Evolutionary conservation across 2,113 vertebrate species (phyloP).

Genomic region (Dryoscopus gambensis): DNA sequence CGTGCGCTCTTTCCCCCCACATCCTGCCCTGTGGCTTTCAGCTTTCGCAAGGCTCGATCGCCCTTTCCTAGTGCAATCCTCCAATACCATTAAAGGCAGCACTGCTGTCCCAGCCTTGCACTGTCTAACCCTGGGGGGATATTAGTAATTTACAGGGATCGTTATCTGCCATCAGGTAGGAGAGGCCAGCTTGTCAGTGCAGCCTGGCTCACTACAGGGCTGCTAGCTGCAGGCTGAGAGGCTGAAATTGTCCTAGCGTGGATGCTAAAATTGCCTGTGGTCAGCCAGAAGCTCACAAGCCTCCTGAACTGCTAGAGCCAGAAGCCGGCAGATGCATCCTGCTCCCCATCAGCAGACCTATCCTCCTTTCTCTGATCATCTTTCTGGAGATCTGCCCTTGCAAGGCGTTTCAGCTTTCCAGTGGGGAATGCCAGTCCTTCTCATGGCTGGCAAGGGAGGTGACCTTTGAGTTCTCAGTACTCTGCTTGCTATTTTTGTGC

Average conservation of each 20-base stretch:
- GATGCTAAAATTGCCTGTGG: not conserved
- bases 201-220: not conserved
- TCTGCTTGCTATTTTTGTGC: not conserved
- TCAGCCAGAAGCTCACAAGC: not conserved
- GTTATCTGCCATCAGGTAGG: constrained; percentile 55
- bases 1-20: not conserved
- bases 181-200: constrained; percentile 19
- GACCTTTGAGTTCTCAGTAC: constrained; percentile 19
- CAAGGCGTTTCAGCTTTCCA: not conserved
- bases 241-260: not conserved
- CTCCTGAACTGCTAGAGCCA: not conserved
- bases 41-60: not conserved
- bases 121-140: constrained; percentile 2
- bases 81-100: not conserved
- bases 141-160: constrained; percentile 54
- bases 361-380: not conserved
- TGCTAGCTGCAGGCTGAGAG: not conserved
- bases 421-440: not conserved
- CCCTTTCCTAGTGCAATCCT: not conserved
- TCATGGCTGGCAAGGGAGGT: not conserved
- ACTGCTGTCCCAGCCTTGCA: not conserved
- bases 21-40: constrained; percentile 56
- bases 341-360: not conserved
- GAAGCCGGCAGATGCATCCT: not conserved
- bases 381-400: not conserved